Conservation (phyloP, 2,888 invertebrate genomes). For the Chrysomela aeneicollis region DNA sequence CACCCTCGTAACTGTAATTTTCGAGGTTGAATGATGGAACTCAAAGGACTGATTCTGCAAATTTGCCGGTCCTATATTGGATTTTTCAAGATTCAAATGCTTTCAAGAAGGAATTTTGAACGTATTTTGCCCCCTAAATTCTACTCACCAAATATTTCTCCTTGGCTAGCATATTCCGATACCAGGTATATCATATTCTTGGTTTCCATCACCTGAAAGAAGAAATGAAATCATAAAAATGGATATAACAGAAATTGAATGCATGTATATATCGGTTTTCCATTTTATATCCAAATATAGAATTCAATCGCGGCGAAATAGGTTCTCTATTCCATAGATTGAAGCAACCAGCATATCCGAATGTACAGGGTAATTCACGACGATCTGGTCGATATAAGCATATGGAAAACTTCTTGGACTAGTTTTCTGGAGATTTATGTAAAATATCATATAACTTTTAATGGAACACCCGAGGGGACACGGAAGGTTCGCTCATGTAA, state of each 20-base stretch:
- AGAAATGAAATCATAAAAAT: constrained; percentile 18
- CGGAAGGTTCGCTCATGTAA: no score
- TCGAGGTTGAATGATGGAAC: no score
- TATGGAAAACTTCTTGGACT: no score
- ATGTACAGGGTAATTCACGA: not conserved
- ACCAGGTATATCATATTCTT: constrained; percentile 98
- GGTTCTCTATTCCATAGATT: not conserved
- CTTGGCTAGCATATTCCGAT: constrained; percentile 96
- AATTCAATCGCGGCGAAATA: constrained; percentile 1
- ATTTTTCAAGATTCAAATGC: no score
- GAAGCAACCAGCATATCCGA: not conserved
- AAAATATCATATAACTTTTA: no score
- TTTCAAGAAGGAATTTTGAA: not conserved
- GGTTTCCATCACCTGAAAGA: constrained; percentile 92
- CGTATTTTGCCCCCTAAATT: no score
- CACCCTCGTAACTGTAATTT: no score
- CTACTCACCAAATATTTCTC: constrained; percentile 94
- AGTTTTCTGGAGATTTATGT: no score
- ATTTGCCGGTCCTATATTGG: no score
- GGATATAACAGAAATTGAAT: not conserved
- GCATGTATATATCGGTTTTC: constrained; percentile 1
- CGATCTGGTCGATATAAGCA: no score
- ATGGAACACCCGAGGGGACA: no score
- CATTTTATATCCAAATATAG: not conserved
- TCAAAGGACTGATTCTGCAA: no score